These are phyloP conservation scores for Pristionchus mayeri DNA, from an alignment of 2,888 invertebrate genomes.

Conservation along the genomic window DNA sequence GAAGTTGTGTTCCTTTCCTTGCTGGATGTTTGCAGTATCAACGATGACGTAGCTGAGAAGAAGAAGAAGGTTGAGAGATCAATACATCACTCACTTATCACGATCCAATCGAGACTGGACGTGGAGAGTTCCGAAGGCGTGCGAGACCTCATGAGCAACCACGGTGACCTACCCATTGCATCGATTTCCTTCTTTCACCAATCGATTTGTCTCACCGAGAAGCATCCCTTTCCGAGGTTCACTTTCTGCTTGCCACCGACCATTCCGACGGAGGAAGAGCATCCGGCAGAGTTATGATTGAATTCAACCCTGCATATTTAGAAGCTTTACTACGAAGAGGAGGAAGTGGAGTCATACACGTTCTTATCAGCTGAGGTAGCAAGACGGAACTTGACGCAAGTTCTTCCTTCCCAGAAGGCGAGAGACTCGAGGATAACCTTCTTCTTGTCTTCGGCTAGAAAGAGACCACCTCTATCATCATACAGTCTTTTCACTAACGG, in stretches of 20 bases:
- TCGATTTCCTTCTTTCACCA: neutral
- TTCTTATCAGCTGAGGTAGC: neutral
- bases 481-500: neutral
- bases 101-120: conserved; percentile 45
- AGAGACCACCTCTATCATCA: neutral
- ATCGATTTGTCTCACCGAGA: neutral
- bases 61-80: neutral
- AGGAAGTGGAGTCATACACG: neutral
- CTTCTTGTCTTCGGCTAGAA: neutral
- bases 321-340: neutral
- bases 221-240: conserved; percentile 10
- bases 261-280: conserved; percentile 36
- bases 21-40: neutral
- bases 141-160: conserved; percentile 38
- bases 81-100: neutral
- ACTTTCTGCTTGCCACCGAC: conserved; percentile 9
- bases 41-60: conserved; percentile 7
- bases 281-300: neutral
- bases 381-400: conserved; percentile 16
- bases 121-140: conserved; percentile 45
- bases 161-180: neutral
- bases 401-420: neutral
- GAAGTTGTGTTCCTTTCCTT: conserved; percentile 44
- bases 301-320: neutral
- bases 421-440: neutral